Base-by-base conservation (phyloP, 1,140 invertebrate genomes). In the Triops cancriformis region DNA sequence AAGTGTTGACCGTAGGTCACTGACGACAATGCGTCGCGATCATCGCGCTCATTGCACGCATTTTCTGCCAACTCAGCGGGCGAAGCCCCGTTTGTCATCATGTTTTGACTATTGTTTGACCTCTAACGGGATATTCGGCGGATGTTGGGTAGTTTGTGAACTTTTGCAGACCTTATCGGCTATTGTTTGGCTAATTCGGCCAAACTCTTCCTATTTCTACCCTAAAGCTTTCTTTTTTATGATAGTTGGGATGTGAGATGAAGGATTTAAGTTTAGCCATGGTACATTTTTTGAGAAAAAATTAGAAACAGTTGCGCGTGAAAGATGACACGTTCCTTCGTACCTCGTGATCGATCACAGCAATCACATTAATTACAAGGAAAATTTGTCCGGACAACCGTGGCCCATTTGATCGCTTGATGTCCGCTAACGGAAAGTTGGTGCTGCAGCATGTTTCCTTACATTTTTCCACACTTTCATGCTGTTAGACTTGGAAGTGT, bases 321-420 rank as follows among this genome's bases (percentile, higher is more conserved):
- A 64, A 64, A 18, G 51, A 64, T 64, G 3, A 64, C 51, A 64
- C 51, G 51, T 64, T 64, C 51, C n/a, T 64, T 18, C 10, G 51
- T 14, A 64, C 51, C 9, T 64, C 51, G 23, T 64, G 10, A 23
- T 64, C 51, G 18, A 64, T 64, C 51, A 45, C 11, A 45, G 43
- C 43, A 45, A 2, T 11, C 43, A 18, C 18, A 64, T 64, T n/a
- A 64, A 64, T 64, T 64, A n/a, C 51, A 9, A 23, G 23, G 51
- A 64, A 64, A 64, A 64, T 12, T 12, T 64, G 51, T 18, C 51
- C 23, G 51, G 51, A 64, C 51, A 64, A 18, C 18, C 51, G 14
- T 64, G 51, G n/a, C 51, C 51, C 51, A 64, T 64, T 64, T 64
- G 31, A 64, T 64, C 51, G 51, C 51, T 64, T 64, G 51, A 45